Percentiles rank a stretch among this genome's conserved stretches.
These are phyloP conservation scores for Dusona sp. DNA, from an alignment of 2,888 invertebrate species.

Conservation along the genomic window DNA sequence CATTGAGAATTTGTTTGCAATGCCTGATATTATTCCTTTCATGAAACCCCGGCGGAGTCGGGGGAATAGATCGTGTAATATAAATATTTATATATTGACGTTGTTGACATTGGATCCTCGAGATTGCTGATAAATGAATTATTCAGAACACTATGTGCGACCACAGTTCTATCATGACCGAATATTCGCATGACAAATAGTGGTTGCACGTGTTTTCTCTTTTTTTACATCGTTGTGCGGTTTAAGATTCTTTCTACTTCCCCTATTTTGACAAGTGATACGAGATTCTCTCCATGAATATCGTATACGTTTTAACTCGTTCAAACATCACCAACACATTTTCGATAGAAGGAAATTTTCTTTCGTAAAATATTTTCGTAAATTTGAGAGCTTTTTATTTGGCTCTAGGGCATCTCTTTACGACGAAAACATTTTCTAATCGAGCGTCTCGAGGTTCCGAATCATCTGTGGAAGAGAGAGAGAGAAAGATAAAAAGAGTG, in stretches of 20 bases:
- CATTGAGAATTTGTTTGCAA: not conserved
- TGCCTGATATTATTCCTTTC: not conserved
- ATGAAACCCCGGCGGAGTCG: not conserved
- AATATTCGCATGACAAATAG: slow-evolving; percentile 3
- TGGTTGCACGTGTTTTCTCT: not conserved
- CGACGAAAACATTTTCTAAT: slow-evolving; percentile 21
- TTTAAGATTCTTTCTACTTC: not conserved
- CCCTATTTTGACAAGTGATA: not conserved
- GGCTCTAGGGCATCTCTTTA: slow-evolving; percentile 1
- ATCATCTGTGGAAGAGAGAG: slow-evolving; percentile 4
- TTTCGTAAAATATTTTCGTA: not conserved
- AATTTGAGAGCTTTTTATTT: not conserved
- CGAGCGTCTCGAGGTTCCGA: not conserved
- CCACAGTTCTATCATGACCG: slow-evolving; percentile 19
- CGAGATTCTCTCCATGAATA: not conserved
- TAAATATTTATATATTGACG: not conserved
- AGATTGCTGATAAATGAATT: slow-evolving; percentile 42
- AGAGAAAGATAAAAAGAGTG: not conserved
- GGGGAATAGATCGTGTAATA: not conserved
- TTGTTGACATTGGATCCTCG: slow-evolving; percentile 9
- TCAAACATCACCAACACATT: not conserved
- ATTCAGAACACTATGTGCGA: slow-evolving; percentile 30
- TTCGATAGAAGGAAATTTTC: slow-evolving; percentile 7
- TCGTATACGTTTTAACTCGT: not conserved
- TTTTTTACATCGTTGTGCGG: not conserved